Conservation (phyloP, 35 echinoderm and acorn worm genomes). For the Heliocidaris tuberculata region DNA sequence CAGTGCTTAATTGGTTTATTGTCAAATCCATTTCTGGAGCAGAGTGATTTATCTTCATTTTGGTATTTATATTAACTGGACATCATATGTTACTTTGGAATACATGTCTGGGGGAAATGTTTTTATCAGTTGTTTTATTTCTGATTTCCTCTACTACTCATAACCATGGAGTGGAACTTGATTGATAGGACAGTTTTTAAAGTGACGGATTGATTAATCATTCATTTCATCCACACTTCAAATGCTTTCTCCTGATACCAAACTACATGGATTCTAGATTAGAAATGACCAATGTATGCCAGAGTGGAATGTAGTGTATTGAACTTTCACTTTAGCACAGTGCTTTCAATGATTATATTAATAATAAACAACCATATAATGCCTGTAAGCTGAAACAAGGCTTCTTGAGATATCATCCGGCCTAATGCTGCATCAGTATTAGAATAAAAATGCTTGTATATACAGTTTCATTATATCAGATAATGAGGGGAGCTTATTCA, state of each 20-base stretch:
- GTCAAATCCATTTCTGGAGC: not conserved
- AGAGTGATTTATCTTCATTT: slow-evolving; percentile 5
- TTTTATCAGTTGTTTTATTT: slow-evolving; percentile 14
- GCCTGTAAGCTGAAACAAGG: too few relatives aligned
- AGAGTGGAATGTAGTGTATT: not conserved
- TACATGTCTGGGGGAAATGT: not conserved
- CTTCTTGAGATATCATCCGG: too few relatives aligned
- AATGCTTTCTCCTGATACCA: not conserved
- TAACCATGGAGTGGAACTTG: not conserved
- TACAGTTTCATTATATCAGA: too few relatives aligned
- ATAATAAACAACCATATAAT: too few relatives aligned
- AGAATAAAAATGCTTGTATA: too few relatives aligned
- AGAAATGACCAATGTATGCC: not conserved
- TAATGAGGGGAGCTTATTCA: too few relatives aligned
- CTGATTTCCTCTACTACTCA: not conserved
- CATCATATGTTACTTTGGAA: not conserved
- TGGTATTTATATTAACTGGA: not conserved
- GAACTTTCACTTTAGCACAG: too few relatives aligned
- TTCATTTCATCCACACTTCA: not conserved
- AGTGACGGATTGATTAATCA: not conserved
- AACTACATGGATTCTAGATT: not conserved
- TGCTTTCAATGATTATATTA: too few relatives aligned
- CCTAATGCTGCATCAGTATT: too few relatives aligned
- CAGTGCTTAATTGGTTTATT: not conserved
- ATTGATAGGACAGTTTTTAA: not conserved